phyloP scores from a whole-genome alignment of 2,113 vertebrate genomes.

The Heterocephalus glaber region DNA sequence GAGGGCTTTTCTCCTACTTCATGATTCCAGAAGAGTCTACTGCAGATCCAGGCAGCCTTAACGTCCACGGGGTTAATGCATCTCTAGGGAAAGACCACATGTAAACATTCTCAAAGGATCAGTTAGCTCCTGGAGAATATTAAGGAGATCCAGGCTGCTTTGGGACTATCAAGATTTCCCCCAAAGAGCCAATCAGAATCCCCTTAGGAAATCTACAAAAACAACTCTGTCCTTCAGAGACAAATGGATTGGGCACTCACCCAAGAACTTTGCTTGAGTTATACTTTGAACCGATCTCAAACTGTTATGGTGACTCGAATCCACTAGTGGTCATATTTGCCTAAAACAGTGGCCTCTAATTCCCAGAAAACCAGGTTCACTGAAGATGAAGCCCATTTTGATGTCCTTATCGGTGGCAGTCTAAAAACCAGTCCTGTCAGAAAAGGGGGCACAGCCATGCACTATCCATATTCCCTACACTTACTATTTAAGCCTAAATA shows the following conservation, averaged over 20 bases:
- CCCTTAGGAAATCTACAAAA: slow-evolving; percentile 55
- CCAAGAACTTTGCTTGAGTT: neutral
- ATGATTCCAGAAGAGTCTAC: neutral
- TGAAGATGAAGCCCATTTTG: neutral
- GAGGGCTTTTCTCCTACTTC: neutral
- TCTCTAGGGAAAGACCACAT: slow-evolving; percentile 33
- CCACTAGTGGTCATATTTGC: neutral
- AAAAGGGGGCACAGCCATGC: neutral
- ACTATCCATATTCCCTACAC: neutral
- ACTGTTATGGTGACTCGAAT: neutral
- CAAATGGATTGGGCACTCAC: neutral
- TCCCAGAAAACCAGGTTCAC: neutral
- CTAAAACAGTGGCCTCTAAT: neutral
- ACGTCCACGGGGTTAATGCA: neutral
- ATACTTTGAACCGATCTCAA: slow-evolving; percentile 33
- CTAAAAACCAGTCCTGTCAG: neutral
- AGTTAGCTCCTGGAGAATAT: slow-evolving; percentile 57
- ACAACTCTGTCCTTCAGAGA: slow-evolving; percentile 45
- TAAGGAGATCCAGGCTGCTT: slow-evolving; percentile 6
- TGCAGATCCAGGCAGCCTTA: neutral
- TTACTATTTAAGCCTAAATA: slow-evolving; percentile 2
- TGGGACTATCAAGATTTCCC: slow-evolving; percentile 42
- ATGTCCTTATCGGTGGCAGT: neutral
- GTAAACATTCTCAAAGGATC: slow-evolving; percentile 51
- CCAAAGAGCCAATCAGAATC: slow-evolving; percentile 70